Conservation (phyloP, 2,113 vertebrate genomes). For the Fulica atra region DNA sequence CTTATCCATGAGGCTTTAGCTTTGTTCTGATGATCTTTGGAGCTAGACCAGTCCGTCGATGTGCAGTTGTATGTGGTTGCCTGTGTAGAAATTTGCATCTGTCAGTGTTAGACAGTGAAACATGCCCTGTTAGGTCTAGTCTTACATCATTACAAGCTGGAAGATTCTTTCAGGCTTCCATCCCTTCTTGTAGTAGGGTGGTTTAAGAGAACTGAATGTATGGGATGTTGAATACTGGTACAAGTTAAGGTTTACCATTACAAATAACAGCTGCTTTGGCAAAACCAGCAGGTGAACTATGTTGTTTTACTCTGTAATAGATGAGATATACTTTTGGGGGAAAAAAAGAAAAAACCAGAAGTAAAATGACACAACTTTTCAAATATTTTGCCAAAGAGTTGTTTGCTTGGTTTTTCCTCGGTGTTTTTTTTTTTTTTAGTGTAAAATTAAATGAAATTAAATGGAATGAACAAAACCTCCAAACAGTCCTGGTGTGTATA, state of each 20-base stretch:
- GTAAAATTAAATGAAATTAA: not conserved
- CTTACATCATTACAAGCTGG: not conserved
- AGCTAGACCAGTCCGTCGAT: not conserved
- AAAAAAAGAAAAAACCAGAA: not conserved
- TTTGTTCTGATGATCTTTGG: not conserved
- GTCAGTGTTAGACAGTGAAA: not conserved
- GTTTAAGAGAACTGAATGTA: not conserved
- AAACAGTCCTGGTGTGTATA: not conserved
- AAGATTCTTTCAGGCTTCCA: not conserved
- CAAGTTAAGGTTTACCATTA: not conserved
- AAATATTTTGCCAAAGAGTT: not conserved
- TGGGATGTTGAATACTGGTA: not conserved
- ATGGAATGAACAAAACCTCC: not conserved
- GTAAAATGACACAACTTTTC: not conserved
- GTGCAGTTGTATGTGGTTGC: not conserved
- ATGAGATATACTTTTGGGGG: not conserved
- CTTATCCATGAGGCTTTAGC: not conserved
- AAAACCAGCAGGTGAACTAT: not conserved
- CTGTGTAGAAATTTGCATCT: rapidly evolving
- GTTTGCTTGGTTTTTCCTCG: too few relatives aligned
- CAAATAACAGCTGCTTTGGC: not conserved
- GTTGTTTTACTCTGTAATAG: not conserved
- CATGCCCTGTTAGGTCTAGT: not conserved
- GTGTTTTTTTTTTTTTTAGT: not conserved
- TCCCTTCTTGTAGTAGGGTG: not conserved